phyloP scores from a whole-genome alignment of 2,888 invertebrate genomes.

The Nudaria mundana region DNA sequence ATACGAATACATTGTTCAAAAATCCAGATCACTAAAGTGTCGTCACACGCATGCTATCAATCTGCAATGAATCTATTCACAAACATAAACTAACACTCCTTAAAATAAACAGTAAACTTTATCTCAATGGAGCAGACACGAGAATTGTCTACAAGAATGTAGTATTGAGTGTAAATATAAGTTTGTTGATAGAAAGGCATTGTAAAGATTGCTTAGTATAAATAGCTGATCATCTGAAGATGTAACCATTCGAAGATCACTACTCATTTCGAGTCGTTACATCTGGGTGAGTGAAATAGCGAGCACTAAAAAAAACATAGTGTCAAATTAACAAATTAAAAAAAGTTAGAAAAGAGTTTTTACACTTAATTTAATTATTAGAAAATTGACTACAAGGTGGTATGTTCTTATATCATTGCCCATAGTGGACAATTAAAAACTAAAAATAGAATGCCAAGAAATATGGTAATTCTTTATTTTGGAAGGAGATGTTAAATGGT shows the following conservation, averaged over 20 bases:
- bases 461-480: too few species aligned
- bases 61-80: slow-evolving; percentile 20
- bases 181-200: slow-evolving; percentile 31
- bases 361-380: too few species aligned
- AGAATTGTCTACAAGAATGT: slow-evolving; percentile 5
- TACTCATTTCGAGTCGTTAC: slow-evolving; percentile 30
- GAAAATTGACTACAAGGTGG: too few species aligned
- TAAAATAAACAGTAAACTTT: slow-evolving; percentile 7
- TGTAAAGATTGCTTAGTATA: slow-evolving; percentile 53
- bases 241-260: slow-evolving; percentile 51
- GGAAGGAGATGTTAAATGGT: too few species aligned
- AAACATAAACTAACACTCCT: not conserved
- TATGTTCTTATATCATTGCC: too few species aligned
- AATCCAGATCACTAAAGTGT: slow-evolving; percentile 28
- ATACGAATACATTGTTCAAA: slow-evolving; percentile 12
- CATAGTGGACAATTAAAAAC: too few species aligned
- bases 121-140: slow-evolving; percentile 5
- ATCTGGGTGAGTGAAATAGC: slow-evolving; percentile 16
- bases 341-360: not conserved
- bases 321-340: not conserved
- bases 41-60: slow-evolving; percentile 29
- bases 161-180: slow-evolving; percentile 7
- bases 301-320: not conserved
- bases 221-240: slow-evolving; percentile 46
- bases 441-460: too few species aligned